phyloP scores from a whole-genome alignment of 2,888 invertebrate genomes.

The Phalera bucephala region DNA sequence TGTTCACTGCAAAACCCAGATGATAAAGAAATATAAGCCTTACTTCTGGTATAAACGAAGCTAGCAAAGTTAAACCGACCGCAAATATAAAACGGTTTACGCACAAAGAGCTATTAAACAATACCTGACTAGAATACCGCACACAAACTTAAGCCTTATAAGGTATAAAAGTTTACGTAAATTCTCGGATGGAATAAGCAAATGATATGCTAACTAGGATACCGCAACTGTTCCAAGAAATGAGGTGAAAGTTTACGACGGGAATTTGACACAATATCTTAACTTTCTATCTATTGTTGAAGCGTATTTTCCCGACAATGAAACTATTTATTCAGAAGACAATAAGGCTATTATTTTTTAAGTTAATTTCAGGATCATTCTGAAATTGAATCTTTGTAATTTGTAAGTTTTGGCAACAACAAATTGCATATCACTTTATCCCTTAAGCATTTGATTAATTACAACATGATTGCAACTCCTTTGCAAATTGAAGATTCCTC shows the following conservation, averaged over 20 bases:
- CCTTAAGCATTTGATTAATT: no score
- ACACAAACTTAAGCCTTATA: constrained; percentile 1
- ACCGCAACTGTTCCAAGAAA: background rate
- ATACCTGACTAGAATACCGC: constrained; percentile 12
- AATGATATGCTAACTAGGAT: constrained; percentile 7
- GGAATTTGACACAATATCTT: background rate
- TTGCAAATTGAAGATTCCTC: no score
- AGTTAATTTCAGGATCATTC: no score
- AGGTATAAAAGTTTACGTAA: constrained; percentile 13
- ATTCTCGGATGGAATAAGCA: constrained; percentile 10
- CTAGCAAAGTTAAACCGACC: no score
- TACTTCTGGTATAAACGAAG: constrained; percentile 1
- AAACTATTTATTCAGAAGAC: no score
- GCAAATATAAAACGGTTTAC: constrained; percentile 3
- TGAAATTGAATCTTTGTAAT: no score
- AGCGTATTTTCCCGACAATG: no score
- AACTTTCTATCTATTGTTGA: background rate
- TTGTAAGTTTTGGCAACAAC: no score
- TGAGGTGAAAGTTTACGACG: background rate
- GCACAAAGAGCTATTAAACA: constrained; percentile 8
- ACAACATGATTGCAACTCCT: no score
- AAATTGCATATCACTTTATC: no score
- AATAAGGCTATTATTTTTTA: no score
- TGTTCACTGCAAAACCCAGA: background rate
- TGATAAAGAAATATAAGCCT: constrained; percentile 2